Evolutionary conservation across 2,888 invertebrate species (phyloP).

Genomic region (Scaptomyza reducta): DNA sequence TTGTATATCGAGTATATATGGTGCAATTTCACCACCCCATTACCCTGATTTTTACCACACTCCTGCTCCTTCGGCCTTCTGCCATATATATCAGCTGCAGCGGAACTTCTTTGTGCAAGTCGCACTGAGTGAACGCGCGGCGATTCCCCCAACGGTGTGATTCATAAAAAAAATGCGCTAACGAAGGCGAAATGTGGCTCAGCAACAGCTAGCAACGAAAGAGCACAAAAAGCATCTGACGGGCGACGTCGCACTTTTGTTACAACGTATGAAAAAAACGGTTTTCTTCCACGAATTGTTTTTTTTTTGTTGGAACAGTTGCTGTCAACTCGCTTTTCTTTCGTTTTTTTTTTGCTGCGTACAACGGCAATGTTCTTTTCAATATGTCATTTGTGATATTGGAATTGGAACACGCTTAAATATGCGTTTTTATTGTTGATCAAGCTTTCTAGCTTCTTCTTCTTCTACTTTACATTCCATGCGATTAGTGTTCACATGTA

Average conservation of each 20-base stretch:
- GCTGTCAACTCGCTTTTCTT: background rate
- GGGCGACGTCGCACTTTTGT: constrained; percentile 26
- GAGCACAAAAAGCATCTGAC: constrained; percentile 8
- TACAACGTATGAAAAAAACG: constrained; percentile 21
- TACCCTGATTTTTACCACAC: constrained; percentile 2
- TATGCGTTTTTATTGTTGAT: constrained; percentile 18
- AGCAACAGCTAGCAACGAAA: constrained; percentile 40
- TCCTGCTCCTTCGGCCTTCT: background rate
- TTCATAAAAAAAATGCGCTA: constrained; percentile 46
- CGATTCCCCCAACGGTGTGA: constrained; percentile 26
- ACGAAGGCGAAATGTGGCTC: constrained; percentile 47
- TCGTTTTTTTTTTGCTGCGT: background rate
- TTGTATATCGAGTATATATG: constrained; percentile 46
- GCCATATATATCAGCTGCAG: constrained; percentile 36
- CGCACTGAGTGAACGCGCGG: constrained; percentile 20
- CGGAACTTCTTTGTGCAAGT: constrained; percentile 53
- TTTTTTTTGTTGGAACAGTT: constrained; percentile 67
- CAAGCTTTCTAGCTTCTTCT: constrained; percentile 3
- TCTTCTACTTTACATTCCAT: background rate
- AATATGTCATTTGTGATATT: constrained; percentile 30
- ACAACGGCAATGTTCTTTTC: constrained; percentile 9
- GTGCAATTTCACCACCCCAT: constrained; percentile 37
- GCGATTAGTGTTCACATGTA: background rate
- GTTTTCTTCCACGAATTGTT: constrained; percentile 15
- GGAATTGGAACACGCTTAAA: constrained; percentile 4